phyloP scores from a whole-genome alignment of 2,888 invertebrate genomes.

The Ypsolopha scabrella region DNA sequence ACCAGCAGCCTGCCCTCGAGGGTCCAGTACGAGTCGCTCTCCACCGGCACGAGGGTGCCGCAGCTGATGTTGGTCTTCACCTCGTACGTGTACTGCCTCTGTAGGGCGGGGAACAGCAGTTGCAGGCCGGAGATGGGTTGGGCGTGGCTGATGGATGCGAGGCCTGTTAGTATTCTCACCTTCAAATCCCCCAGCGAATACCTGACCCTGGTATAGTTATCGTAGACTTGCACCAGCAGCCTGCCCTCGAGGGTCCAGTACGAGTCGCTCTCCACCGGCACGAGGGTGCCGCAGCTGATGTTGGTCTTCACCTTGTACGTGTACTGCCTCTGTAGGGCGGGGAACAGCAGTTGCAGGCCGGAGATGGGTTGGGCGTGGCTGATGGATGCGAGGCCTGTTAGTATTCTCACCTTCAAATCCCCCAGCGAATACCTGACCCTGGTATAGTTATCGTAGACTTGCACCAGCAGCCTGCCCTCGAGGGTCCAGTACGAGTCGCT shows the following conservation, averaged over 20 bases:
- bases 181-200: constrained; percentile 34
- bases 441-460: constrained; percentile 39
- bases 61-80: constrained; percentile 36
- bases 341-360: constrained; percentile 39
- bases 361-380: constrained; percentile 14
- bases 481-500: constrained; percentile 41
- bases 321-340: constrained; percentile 34
- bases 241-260: constrained; percentile 44
- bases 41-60: constrained; percentile 30
- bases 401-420: constrained; percentile 32
- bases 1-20: constrained; percentile 34
- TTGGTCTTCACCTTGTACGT: constrained; percentile 28
- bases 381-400: constrained; percentile 12
- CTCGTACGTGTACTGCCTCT: constrained; percentile 33
- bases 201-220: constrained; percentile 38
- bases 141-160: constrained; percentile 16
- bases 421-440: constrained; percentile 34
- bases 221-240: constrained; percentile 30
- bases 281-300: constrained; percentile 36
- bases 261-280: constrained; percentile 29
- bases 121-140: constrained; percentile 24
- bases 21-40: constrained; percentile 38
- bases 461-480: constrained; percentile 31
- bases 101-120: constrained; percentile 35
- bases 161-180: constrained; percentile 20